These are phyloP conservation scores for Hemicentrotus pulcherrimus DNA, from an alignment of 35 echinoderm and acorn worm species.

Conservation along the genomic window DNA sequence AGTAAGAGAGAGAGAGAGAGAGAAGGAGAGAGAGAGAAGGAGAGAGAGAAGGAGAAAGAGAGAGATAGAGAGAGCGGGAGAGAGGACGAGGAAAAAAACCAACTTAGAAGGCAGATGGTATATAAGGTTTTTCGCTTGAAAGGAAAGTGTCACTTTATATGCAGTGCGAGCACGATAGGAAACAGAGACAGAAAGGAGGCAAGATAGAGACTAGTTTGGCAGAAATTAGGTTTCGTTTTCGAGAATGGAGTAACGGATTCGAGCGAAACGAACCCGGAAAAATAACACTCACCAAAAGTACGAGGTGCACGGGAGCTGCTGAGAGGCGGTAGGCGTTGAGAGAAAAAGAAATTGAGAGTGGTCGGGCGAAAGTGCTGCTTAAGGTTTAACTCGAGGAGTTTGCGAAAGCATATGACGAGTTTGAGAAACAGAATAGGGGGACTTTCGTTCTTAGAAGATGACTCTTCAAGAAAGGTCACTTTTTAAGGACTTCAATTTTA, in stretches of 20 bases:
- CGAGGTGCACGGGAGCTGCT: background rate
- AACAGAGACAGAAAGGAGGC: background rate
- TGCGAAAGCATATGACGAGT: background rate
- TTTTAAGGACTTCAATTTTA: background rate
- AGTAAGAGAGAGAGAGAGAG: no score
- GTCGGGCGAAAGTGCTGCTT: background rate
- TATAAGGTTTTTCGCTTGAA: background rate
- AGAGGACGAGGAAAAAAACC: background rate
- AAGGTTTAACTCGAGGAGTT: background rate
- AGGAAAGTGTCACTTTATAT: background rate
- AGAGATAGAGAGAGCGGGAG: background rate
- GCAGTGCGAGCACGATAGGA: background rate
- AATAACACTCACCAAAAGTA: constrained; percentile 4
- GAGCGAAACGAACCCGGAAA: background rate
- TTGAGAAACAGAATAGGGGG: background rate
- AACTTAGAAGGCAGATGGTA: background rate
- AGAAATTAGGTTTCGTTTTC: constrained; percentile 6
- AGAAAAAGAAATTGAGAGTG: background rate
- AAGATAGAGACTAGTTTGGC: background rate
- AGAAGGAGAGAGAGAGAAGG: no score
- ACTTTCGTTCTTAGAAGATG: background rate
- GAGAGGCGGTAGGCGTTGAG: background rate
- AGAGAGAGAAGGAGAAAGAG: no score
- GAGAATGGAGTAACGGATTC: constrained; percentile 8
- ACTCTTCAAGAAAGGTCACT: background rate